phyloP scores from a whole-genome alignment of 2,797 vertebrate species.

The Macropus fuliginosus region DNA sequence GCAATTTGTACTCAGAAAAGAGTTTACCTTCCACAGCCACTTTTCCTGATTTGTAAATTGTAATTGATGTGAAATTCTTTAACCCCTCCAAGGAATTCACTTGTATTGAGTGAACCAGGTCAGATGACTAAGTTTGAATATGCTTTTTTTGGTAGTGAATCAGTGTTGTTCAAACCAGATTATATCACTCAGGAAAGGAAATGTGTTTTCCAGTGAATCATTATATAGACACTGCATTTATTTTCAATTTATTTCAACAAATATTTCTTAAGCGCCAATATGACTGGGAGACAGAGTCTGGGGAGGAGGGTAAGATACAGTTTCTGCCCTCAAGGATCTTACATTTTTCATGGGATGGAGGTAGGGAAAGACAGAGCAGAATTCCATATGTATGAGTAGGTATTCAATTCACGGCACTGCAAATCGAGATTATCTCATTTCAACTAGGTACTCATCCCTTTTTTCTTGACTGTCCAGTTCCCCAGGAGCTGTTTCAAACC shows the following conservation, averaged over 20 bases:
- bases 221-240: neutral
- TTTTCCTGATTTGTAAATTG: slow-evolving; percentile 49
- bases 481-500: neutral
- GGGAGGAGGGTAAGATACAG: neutral
- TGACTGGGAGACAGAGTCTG: neutral
- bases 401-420: neutral
- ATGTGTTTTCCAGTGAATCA: neutral
- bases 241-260: neutral
- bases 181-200: slow-evolving; percentile 47
- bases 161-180: slow-evolving; percentile 57
- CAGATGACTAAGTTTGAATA: slow-evolving; percentile 52
- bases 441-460: neutral
- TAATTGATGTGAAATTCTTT: slow-evolving; percentile 54
- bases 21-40: slow-evolving; percentile 48
- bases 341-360: neutral
- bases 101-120: slow-evolving; percentile 38
- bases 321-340: neutral
- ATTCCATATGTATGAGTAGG: neutral
- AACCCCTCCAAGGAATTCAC: slow-evolving; percentile 50
- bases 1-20: slow-evolving; percentile 45
- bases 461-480: neutral
- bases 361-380: neutral
- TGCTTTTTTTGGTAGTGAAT: slow-evolving; percentile 56
- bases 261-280: neutral
- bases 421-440: neutral